Evolutionary conservation across 2,113 vertebrate species (phyloP), one percentile per base, ranked within the genome.

Genomic region (Datnioides undecimradiatus): DNA sequence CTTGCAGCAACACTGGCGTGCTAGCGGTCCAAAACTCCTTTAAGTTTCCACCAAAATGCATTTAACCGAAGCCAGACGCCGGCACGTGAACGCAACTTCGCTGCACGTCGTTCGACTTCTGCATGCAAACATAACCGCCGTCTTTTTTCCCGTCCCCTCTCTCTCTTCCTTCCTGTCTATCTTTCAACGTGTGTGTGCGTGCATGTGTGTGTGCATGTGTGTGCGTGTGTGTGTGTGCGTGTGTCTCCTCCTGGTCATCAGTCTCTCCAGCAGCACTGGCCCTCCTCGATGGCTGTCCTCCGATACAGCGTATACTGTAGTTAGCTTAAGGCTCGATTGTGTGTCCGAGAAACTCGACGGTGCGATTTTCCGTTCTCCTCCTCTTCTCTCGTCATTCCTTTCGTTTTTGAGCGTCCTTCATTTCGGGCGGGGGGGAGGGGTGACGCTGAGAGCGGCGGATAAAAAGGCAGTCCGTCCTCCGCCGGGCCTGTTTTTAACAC

Each of bases 261-360:
- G 66, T 93, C 87, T 93, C 92, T 94, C 93, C 93, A 93, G 93
- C 84, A 93, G 94, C 95, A 95, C 95, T 94, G 93, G 94, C 95
- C 93, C 94, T 95, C 94, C 93, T 87, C 88, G 93, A 98, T 97
- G 97, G 97, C 97, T 98, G 96, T 97, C 96, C 93, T 96, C 97
- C 95, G 93, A 94, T 95, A 96, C 92, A 92, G 90, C 90, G 80
- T 84, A 78, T 86, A 90, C 91, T 90, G 96, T 91, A 93, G 84
- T 95, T 95, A 95, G 89, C 93, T 97, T 97, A 99, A 98, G 98
- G 97, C 97, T 97, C 89, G 89, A 95, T 95, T 93, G 93, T 95
- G 95, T 95, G 91, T 95, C 91, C 89, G 92, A 95, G 80, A 95
- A 96, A 94, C 94, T 87, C 21, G 16, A 84, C 54, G 55, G 78